Evolutionary conservation across 2,888 invertebrate species (phyloP).

Genomic region (Hydriomena furcata): DNA sequence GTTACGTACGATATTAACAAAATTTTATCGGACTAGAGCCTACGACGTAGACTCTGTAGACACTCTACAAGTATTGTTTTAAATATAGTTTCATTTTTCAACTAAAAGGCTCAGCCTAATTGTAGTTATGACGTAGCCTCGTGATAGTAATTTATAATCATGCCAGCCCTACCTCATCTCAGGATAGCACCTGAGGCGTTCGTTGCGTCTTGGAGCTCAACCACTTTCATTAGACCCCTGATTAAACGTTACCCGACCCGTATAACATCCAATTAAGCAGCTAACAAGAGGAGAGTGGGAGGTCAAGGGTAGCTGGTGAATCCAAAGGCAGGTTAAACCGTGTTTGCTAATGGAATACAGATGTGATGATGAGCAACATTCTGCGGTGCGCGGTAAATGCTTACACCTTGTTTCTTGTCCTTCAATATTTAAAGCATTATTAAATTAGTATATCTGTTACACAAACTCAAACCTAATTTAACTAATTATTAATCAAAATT

Average conservation of each 20-base stretch:
- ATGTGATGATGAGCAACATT: slow-evolving; percentile 73
- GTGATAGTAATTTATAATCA: slow-evolving; percentile 13
- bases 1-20: too few species aligned
- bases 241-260: slow-evolving; percentile 61
- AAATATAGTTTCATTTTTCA: not conserved
- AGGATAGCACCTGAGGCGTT: slow-evolving; percentile 74
- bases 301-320: slow-evolving; percentile 54
- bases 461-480: too few species aligned
- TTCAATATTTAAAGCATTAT: slow-evolving; percentile 11
- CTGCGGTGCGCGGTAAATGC: slow-evolving; percentile 62
- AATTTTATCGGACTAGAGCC: too few species aligned
- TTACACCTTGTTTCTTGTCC: slow-evolving; percentile 45
- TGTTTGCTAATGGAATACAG: slow-evolving; percentile 81
- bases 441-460: too few species aligned
- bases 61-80: too few species aligned
- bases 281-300: slow-evolving; percentile 38
- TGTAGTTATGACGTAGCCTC: slow-evolving; percentile 1
- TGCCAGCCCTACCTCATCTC: slow-evolving; percentile 25
- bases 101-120: not conserved
- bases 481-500: too few species aligned
- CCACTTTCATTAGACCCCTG: slow-evolving; percentile 65
- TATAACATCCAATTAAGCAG: slow-evolving; percentile 53
- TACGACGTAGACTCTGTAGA: too few species aligned
- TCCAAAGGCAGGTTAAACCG: slow-evolving; percentile 63
- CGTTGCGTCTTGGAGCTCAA: slow-evolving; percentile 66